Conservation (phyloP, 2,797 vertebrate genomes). For the Amniataba percoides region DNA sequence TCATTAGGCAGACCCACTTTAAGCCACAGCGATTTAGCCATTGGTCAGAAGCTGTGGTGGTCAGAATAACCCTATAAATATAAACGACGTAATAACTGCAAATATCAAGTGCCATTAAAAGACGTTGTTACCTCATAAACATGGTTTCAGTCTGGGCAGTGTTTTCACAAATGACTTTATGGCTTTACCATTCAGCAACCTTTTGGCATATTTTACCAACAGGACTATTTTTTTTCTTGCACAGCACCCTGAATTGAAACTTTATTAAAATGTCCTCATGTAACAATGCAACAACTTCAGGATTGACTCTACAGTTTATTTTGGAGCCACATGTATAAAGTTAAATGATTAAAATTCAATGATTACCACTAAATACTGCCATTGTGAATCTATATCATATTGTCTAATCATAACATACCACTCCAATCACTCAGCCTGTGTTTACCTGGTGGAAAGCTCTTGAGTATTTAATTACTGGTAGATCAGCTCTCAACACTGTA, state of each 20-base stretch:
- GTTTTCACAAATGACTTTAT: conserved; percentile 10
- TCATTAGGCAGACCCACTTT: neutral
- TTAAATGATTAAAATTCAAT: conserved; percentile 6
- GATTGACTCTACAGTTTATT: conserved; percentile 16
- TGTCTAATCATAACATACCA: neutral
- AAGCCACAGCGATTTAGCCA: conserved; percentile 14
- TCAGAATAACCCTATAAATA: conserved; percentile 36
- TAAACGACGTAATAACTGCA: conserved; percentile 37
- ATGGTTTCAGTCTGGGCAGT: conserved; percentile 19
- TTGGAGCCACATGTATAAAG: neutral
- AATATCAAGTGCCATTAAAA: conserved; percentile 27
- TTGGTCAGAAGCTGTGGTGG: conserved; percentile 10
- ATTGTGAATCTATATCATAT: conserved; percentile 17
- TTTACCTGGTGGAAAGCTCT: conserved; percentile 30
- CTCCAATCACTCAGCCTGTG: conserved; percentile 15
- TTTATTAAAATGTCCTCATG: neutral
- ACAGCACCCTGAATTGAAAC: neutral
- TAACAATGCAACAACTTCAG: conserved; percentile 4
- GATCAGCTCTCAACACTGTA: conserved; percentile 3
- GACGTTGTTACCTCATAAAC: conserved; percentile 30
- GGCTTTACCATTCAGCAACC: conserved; percentile 8
- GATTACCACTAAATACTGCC: neutral
- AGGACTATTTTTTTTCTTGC: conserved; percentile 10
- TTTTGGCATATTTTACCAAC: neutral
- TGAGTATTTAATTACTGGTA: neutral